Evolutionary conservation across 2,888 invertebrate genomes (phyloP).

Genomic region (Nipponacmea schrenckii): DNA sequence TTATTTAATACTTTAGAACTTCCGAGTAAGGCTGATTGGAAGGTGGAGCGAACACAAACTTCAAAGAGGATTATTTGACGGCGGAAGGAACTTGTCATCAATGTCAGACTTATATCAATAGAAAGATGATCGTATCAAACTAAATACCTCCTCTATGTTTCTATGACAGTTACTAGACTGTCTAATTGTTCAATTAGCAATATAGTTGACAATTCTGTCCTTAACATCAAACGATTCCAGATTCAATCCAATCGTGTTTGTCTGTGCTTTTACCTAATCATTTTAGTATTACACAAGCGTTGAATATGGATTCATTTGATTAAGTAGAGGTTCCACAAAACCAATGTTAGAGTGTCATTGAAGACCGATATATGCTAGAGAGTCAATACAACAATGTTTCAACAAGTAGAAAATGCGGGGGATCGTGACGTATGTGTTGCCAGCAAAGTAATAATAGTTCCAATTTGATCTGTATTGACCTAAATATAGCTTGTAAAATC

Average conservation of each 20-base stretch:
- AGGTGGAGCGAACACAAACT: no score
- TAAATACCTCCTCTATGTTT: neutral
- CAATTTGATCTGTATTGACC: conserved; percentile 1
- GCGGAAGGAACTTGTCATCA: neutral
- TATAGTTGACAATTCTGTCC: neutral
- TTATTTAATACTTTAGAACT: no score
- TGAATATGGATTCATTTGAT: neutral
- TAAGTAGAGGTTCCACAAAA: neutral
- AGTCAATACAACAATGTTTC: no score
- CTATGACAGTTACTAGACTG: conserved; percentile 1
- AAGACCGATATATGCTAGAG: no score
- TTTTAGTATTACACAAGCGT: neutral
- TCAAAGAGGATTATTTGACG: no score
- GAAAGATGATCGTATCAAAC: neutral
- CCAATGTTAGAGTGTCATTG: no score
- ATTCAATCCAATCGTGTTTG: neutral
- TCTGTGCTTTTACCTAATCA: conserved; percentile 1
- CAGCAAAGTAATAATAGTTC: neutral
- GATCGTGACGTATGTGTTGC: conserved; percentile 2
- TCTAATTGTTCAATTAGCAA: conserved; percentile 5
- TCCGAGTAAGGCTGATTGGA: no score
- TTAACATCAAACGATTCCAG: neutral
- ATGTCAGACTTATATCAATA: neutral
- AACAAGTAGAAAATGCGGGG: neutral
- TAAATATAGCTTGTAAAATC: neutral